A percentile compares a stretch with the other conserved stretches of the same genome.
phyloP scores from a whole-genome alignment of 2,888 invertebrate genomes.

The Entomobrya proxima region DNA sequence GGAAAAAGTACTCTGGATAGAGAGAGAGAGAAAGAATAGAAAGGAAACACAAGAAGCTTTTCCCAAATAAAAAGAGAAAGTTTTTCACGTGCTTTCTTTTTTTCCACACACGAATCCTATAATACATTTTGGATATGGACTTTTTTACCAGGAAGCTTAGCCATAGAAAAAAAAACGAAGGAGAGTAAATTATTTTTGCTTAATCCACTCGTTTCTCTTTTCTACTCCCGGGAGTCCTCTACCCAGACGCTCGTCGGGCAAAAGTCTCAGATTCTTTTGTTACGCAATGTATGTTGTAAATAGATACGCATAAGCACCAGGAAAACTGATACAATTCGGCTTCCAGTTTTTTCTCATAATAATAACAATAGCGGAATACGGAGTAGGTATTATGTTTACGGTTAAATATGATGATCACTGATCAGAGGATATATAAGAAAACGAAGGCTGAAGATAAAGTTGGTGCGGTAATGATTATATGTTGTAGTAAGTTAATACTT shows the following conservation, averaged over 20 bases:
- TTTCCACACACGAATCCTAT: background rate
- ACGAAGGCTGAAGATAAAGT: too few relatives aligned
- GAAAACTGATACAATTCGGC: background rate
- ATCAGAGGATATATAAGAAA: too few relatives aligned
- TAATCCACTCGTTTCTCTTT: slow-evolving; percentile 19
- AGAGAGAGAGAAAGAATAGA: background rate
- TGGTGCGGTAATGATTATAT: background rate
- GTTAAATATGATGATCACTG: too few relatives aligned
- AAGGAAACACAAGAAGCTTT: slow-evolving; percentile 14
- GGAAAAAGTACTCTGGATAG: slow-evolving; percentile 6
- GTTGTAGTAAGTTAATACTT: background rate
- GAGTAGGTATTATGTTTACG: too few relatives aligned
- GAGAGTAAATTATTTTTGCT: slow-evolving; percentile 27
- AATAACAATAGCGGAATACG: background rate
- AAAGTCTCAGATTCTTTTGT: background rate
- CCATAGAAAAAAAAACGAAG: background rate
- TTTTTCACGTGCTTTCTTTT: background rate
- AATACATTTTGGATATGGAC: too few relatives aligned
- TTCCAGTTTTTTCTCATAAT: background rate
- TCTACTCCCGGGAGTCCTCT: slow-evolving; percentile 1
- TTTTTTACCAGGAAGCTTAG: background rate
- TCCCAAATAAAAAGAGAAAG: background rate
- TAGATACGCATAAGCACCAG: background rate
- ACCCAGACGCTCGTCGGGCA: background rate
- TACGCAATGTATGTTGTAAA: too few relatives aligned